Evolutionary conservation across 37 sponge, comb jelly and placozoan genomes (phyloP).

Genomic region (Haliclona indistincta): DNA sequence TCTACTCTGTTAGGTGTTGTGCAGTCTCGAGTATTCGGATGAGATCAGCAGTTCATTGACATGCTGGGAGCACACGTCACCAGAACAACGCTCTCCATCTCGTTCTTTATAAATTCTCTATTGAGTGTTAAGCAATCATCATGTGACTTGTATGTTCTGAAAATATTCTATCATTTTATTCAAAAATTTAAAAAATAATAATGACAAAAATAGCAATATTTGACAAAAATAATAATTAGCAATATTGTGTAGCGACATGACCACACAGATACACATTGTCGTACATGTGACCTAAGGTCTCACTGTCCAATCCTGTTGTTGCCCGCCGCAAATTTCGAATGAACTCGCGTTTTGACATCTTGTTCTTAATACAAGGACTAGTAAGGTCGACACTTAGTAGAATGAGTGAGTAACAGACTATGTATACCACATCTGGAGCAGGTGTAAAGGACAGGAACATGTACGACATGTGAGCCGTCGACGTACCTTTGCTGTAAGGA

Average conservation of each 20-base stretch:
- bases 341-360: conserved; percentile 93
- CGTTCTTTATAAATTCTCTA: too few species aligned
- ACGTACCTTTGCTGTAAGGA: conserved; percentile 46
- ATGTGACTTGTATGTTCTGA: too few species aligned
- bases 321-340: conserved; percentile 76
- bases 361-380: conserved; percentile 89
- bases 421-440: conserved; percentile 51
- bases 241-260: conserved; percentile 71
- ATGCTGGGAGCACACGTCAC: conserved; percentile 60
- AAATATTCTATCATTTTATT: too few species aligned
- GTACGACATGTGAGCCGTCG: not conserved
- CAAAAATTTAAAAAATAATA: too few species aligned
- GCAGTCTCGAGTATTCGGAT: conserved; percentile 69
- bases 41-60: conserved; percentile 56
- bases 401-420: conserved; percentile 85
- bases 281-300: conserved; percentile 74
- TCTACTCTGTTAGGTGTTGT: conserved; percentile 34
- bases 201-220: too few species aligned
- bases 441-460: not conserved
- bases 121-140: too few species aligned
- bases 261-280: conserved; percentile 83
- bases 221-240: too few species aligned
- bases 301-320: conserved; percentile 35
- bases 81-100: too few species aligned
- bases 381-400: conserved; percentile 80